Base-by-base conservation (phyloP, 2,113 vertebrate genomes). In the Istiophorus platypterus region DNA sequence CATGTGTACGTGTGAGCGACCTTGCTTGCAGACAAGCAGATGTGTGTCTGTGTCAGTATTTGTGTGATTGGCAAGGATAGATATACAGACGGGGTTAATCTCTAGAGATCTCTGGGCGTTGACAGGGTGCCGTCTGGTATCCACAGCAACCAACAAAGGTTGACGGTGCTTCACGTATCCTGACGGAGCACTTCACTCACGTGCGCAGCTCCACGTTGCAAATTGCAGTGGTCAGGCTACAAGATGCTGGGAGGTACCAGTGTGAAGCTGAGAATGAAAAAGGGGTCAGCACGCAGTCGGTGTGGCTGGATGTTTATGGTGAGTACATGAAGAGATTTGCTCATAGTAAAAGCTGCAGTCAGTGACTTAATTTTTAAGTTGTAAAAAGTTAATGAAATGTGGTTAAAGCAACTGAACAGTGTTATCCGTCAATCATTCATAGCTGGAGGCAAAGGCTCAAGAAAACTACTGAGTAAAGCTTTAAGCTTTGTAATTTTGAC, bases 251-350 rank as follows among this genome's bases (percentile, higher is more conserved):
- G 78, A 94, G 89, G 68, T 99, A 97, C 94, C 94, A 81, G n/a
- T 99, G 98, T 91, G 94, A 96, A 78, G 98, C 96, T 45, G 81
- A 85, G 92, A 99, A 99, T 76, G 71, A 95, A 81, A 97, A 95
- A 2, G 98, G 97, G 85, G 91, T 81, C 83, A 96, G 91, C 89
- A 93, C 87, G 69, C 95, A 95, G 92, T 95, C 95, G 1, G 94
- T 97, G 91, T 96, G 95, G 94, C 97, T 99, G 63, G 95, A 97
- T 78, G 96, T 98, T 87, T 94, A 96, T 89, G 97, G 98, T 99
- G 96, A 97, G 94, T 79, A 4, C 13, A 14, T 10, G 1, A 71
- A 22, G 20, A 22, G 0, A 26, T 22, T 29, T 22, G 17, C 24
- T 39, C 1, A 9, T 7, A 15, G 29, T 15, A 64, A 5, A 75